These are phyloP conservation scores for Phainopepla nitens DNA, from an alignment of 2,113 vertebrate species.

Conservation along the genomic window DNA sequence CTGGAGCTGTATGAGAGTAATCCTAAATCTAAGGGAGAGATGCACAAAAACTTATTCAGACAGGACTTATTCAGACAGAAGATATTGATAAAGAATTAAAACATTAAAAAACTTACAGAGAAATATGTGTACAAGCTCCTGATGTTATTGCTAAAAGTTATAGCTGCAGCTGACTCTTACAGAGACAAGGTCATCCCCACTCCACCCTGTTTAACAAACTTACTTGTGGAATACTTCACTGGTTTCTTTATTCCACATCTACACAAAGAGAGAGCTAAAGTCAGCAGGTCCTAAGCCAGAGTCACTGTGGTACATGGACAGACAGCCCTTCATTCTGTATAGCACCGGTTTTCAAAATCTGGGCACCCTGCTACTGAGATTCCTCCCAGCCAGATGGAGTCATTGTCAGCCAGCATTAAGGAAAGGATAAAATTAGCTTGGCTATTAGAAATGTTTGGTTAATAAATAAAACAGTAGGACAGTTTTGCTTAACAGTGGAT, in stretches of 20 bases:
- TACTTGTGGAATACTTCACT: background rate
- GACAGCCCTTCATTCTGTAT: background rate
- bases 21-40: background rate
- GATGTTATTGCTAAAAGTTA: background rate
- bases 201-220: background rate
- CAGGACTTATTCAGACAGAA: background rate
- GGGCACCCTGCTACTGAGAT: background rate
- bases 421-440: slow-evolving; percentile 45
- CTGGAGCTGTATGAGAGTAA: background rate
- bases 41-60: background rate
- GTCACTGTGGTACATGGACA: background rate
- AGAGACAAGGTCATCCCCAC: background rate
- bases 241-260: background rate
- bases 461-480: slow-evolving; percentile 37
- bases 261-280: background rate
- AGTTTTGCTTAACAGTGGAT: slow-evolving; percentile 21
- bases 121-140: background rate
- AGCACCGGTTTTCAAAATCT: fast-evolving
- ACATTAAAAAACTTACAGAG: background rate
- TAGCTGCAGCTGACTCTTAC: background rate
- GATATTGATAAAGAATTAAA: background rate
- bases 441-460: slow-evolving; percentile 30
- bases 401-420: background rate
- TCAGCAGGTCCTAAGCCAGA: background rate
- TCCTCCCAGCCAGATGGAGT: background rate